phyloP scores from a whole-genome alignment of 2,797 vertebrate genomes.

The Phalanger gymnotis region DNA sequence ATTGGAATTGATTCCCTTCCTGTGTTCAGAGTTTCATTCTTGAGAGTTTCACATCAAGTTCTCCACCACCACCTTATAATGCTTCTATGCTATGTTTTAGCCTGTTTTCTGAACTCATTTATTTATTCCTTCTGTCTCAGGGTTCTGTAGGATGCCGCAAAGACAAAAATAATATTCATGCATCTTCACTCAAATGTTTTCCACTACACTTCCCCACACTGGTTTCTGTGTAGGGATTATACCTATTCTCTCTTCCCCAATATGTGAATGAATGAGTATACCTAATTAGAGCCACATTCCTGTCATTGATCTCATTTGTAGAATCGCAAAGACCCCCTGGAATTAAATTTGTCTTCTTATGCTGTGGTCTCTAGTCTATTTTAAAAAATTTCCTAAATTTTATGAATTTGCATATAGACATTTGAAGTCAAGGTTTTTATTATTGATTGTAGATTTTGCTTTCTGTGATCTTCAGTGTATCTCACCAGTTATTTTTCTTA shows the following conservation, averaged over 20 bases:
- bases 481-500: background rate
- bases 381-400: background rate
- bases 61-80: background rate
- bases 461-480: background rate
- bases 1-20: background rate
- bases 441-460: background rate
- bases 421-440: background rate
- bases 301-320: background rate
- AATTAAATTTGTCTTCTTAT: background rate
- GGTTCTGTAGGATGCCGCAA: background rate
- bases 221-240: background rate
- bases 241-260: background rate
- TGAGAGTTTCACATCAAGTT: background rate
- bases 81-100: background rate
- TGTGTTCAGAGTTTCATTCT: background rate
- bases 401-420: background rate
- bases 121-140: background rate
- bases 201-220: background rate
- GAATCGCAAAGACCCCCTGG: background rate
- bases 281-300: background rate
- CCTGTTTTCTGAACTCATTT: background rate
- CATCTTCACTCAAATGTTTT: background rate
- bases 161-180: background rate
- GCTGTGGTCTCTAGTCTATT: background rate
- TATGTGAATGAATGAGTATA: background rate